Conservation (phyloP, 1,140 invertebrate genomes). For the Riptortus pedestris region DNA sequence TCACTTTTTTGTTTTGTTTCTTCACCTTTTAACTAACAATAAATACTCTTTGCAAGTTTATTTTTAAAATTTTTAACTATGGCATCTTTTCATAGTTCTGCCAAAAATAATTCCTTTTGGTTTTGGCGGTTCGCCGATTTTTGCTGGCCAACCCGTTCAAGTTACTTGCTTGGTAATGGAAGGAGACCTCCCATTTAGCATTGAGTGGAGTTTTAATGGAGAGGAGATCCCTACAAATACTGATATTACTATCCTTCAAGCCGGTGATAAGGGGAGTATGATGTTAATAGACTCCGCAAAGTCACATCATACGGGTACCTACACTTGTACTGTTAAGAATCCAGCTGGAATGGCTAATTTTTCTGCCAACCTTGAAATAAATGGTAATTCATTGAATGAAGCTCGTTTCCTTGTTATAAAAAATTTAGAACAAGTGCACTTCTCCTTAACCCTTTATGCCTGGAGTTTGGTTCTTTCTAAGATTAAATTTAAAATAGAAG, state of each 20-base stretch:
- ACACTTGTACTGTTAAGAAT: constrained; percentile 42
- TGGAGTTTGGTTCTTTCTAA: neutral
- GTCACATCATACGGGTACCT: constrained; percentile 42
- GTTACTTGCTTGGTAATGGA: constrained; percentile 35
- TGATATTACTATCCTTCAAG: constrained; percentile 29
- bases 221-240: neutral
- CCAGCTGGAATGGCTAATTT: constrained; percentile 33
- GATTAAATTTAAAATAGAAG: neutral
- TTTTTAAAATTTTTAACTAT: neutral
- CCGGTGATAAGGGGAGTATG: constrained; percentile 49
- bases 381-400: constrained; percentile 30
- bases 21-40: neutral
- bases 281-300: constrained; percentile 39
- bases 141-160: constrained; percentile 41
- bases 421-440: neutral
- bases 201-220: constrained; percentile 35
- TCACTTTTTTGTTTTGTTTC: neutral
- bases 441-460: neutral
- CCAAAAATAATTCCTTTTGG: constrained; percentile 41
- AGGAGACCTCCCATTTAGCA: constrained; percentile 37
- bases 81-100: constrained; percentile 35
- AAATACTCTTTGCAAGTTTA: constrained; percentile 7
- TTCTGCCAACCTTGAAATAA: constrained; percentile 31
- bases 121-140: constrained; percentile 39
- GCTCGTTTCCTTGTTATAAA: neutral